Conservation (phyloP, 2,797 vertebrate genomes). For the Arnoldichthys spilopterus region DNA sequence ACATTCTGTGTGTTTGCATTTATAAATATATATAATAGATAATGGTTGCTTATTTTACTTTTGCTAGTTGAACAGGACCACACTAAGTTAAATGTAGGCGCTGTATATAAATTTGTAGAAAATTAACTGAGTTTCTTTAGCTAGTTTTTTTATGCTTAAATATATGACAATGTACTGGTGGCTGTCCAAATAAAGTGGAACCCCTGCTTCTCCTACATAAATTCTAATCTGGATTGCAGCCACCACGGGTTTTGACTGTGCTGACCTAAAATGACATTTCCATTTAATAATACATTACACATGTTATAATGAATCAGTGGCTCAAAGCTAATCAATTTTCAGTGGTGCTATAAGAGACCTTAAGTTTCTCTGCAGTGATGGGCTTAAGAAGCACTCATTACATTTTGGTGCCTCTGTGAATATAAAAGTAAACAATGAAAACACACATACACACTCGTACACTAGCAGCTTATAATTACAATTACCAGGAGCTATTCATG, state of each 20-base stretch:
- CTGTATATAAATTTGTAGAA: too few relatives aligned
- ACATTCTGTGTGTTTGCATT: too few relatives aligned
- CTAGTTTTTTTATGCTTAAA: too few relatives aligned
- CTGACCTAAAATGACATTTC: slow-evolving; percentile 23
- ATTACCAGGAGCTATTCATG: slow-evolving; percentile 21
- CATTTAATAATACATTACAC: slow-evolving; percentile 30
- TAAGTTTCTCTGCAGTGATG: slow-evolving; percentile 20
- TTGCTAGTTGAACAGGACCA: too few relatives aligned
- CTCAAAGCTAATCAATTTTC: slow-evolving; percentile 34
- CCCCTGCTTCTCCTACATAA: background rate
- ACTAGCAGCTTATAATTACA: slow-evolving; percentile 28
- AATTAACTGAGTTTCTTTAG: too few relatives aligned
- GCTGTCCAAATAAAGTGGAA: too few relatives aligned
- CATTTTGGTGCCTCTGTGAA: slow-evolving; percentile 26
- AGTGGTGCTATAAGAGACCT: slow-evolving; percentile 8
- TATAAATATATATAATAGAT: too few relatives aligned
- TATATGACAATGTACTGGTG: too few relatives aligned
- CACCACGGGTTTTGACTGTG: background rate
- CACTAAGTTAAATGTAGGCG: too few relatives aligned
- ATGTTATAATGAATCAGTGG: slow-evolving; percentile 33
- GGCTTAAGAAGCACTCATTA: slow-evolving; percentile 36
- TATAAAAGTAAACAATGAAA: slow-evolving; percentile 32
- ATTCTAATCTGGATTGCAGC: background rate
- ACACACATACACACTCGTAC: background rate
- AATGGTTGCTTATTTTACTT: too few relatives aligned